Base-by-base conservation (phyloP, 2,113 vertebrate species). In the Oreocharis arfaki region DNA sequence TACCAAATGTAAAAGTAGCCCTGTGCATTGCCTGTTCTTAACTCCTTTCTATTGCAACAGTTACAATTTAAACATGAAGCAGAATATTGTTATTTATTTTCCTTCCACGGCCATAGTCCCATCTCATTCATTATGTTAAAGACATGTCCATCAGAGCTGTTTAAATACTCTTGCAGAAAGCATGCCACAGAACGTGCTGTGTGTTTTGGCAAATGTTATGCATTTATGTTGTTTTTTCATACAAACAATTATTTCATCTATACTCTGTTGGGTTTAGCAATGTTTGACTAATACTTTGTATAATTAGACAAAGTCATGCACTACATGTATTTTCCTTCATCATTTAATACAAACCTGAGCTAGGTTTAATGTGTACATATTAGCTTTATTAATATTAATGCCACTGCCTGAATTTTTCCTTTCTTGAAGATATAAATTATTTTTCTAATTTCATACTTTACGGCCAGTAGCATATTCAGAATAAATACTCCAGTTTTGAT, bases 371-470 rank as follows among this genome's bases (percentile, higher is more conserved):
- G 26, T 75, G 41, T 49, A 39, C 22, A 56, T 84, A 61, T 73
- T 87, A 93, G 52, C 83, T 86, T 83, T 80, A 77, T 77, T 89
- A 90, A 90, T 65, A 89, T 84, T 78, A 70, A 92, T 95, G 28
- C 10, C 30, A 82, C 20, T 75, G 32, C 67, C 61, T 76, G 53
- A 77, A 32, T 65, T 60, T 59, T 90, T 65, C 28, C 39, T 86
- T 70, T 73, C 59, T 84, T 84, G 35, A 78, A 92, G 53, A 61
- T 68, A 87, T 24, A 87, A 85, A 74, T 74, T 6, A 76, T 94
- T 94, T 87, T 92, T 13, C 11, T 83, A 49, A 85, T 94, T 96
- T 96, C 39, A 74, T 87, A 78, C 74, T 93, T 93, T 89, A 67
- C 90, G 79, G 16, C 28, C 60, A 90, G 44, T 47, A 81, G 22